Percentiles rank a stretch among this genome's conserved stretches.
Evolutionary conservation across 2,888 invertebrate species (phyloP).

Genomic region (Mimachlamys varia): DNA sequence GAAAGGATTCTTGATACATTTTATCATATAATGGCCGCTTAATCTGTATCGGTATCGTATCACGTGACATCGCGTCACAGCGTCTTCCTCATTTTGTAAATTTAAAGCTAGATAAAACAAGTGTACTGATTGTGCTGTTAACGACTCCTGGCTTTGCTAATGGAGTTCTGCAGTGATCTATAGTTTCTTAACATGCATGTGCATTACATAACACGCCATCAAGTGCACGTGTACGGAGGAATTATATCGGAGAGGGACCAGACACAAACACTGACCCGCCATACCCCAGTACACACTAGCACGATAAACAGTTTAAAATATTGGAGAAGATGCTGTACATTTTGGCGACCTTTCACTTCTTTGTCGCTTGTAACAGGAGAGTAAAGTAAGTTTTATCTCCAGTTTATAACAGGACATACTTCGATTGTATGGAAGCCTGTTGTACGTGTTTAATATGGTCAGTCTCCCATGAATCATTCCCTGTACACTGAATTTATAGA

Average conservation of each 20-base stretch:
- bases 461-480: neutral
- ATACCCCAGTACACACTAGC: neutral
- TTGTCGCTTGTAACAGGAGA: neutral
- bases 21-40: neutral
- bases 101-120: too few relatives aligned
- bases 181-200: neutral
- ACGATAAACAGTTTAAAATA: neutral
- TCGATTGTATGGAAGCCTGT: neutral
- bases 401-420: neutral
- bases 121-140: neutral
- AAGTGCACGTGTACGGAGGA: neutral
- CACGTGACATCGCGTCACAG: too few relatives aligned
- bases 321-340: neutral
- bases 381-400: neutral
- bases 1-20: too few relatives aligned
- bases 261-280: neutral
- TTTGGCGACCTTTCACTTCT: neutral
- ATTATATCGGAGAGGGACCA: neutral
- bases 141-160: neutral
- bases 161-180: neutral
- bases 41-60: too few relatives aligned
- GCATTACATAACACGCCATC: neutral
- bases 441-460: neutral
- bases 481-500: too few relatives aligned
- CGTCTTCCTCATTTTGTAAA: too few relatives aligned